Base-by-base conservation (phyloP, 1,140 invertebrate species). In the Nasonia giraulti region DNA sequence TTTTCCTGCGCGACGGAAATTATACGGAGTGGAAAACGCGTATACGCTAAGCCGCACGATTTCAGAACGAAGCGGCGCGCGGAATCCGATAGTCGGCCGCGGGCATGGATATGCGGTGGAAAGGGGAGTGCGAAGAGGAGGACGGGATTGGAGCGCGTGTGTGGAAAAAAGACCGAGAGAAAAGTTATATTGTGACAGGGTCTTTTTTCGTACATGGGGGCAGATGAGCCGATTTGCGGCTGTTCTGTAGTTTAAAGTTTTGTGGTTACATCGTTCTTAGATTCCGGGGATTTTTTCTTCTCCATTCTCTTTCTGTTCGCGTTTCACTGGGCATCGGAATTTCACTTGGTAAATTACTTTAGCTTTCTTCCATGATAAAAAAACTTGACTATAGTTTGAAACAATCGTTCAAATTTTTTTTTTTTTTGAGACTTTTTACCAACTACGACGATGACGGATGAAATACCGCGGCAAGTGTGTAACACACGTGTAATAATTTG, bases 161-260 rank as follows among this genome's bases (percentile, higher is more conserved):
- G 50, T 68, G 11, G 50, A 84, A 79, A 83, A 73, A 73, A 62
- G 78, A 75, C 20, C 71, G 71, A 27, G 73, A 80, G 78, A 33
- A 81, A 81, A 85, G 71, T 81, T 85, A 77, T 85, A 81, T 81
- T 69, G 84, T 55, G 84, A 85, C 84, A 77, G 68, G 73, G 40
- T 77, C 68, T 84, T 81, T 74, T 81, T 73, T 73, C 50, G 69
- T 74, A n/a, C 20, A 62, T 20, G 69, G 23, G 47, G 44, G 69
- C 55, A 37, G 84, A 77, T 47, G 55, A 76, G 77, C 84, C 71
- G 79, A 81, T 84, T 85, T 85, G 78, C 84, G 37, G 80, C 68
- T 11, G 77, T 80, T 80, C 74, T 84, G 74, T 44, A 44, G 55
- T 27, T 47, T 31, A 27, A 37, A 37, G 50, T 62, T 62, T 62